These are phyloP conservation scores for Nymphicus hollandicus DNA, from an alignment of 2,113 vertebrate genomes.

Conservation along the genomic window DNA sequence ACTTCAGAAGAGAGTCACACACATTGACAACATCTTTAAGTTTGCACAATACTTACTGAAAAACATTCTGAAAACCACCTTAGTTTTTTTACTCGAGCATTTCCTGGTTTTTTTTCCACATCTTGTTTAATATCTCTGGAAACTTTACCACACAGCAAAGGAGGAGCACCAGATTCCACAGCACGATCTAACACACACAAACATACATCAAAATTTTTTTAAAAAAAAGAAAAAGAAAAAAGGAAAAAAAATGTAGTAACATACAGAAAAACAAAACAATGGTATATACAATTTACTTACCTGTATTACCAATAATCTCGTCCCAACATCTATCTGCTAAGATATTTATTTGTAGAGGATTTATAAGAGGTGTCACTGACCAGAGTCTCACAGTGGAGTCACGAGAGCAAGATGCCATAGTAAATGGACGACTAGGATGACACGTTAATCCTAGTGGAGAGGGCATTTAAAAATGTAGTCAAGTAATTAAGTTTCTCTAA, in stretches of 20 bases:
- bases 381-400: constrained; percentile 97
- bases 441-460: constrained; percentile 84
- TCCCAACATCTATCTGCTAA: constrained; percentile 89
- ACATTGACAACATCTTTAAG: not conserved
- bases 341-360: constrained; percentile 87
- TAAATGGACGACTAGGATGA: constrained; percentile 91
- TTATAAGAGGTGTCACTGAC: constrained; percentile 89
- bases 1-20: not conserved
- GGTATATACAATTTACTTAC: constrained; percentile 55
- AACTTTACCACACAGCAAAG: constrained; percentile 92
- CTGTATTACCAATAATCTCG: constrained; percentile 89
- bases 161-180: constrained; percentile 81
- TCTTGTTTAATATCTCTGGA: constrained; percentile 94
- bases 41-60: constrained; percentile 79
- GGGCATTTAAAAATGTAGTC: not conserved
- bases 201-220: not conserved
- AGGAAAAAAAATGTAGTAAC: not conserved
- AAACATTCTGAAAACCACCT: constrained; percentile 95
- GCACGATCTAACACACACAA: constrained; percentile 80
- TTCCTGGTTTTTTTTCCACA: constrained; percentile 84
- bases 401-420: constrained; percentile 95
- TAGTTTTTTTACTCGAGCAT: constrained; percentile 82
- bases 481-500: not conserved
- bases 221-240: not conserved
- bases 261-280: not conserved